Evolutionary conservation across 2,888 invertebrate species (phyloP), one percentile per base, ranked within the genome.

Genomic region (Harpalus rubripes): DNA sequence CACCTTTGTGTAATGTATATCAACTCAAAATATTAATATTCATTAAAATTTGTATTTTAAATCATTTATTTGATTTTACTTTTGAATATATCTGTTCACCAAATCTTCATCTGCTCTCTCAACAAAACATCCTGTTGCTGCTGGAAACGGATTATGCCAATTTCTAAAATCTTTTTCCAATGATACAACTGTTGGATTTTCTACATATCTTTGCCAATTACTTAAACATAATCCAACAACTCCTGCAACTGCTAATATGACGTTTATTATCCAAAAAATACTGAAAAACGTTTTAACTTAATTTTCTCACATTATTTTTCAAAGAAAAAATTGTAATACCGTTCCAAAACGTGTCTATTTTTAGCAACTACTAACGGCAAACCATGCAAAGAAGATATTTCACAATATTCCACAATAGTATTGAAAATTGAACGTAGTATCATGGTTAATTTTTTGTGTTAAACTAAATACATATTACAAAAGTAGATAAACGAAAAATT

Each of bases 151-250:
- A 88, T 93, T 93, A 78, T 91, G 90, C 94, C 94, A 95, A 58
- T 93, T 92, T 65, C 94, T 89, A 89, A 92, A 94, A 90, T 94
- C 93, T 86, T 94, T 94, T 87, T 94, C 93, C 86, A 94, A 88
- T 0, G 94, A 93, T 7, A 94, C 93, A 5, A 95, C 94, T 0
- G 94, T 94, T 0, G 94, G 94, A 88, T 92, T 94, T 65, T 93
- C 93, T 65, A 91, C 91, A 90, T 92, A 95, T 1, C 94, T 89
- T 86, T 91, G 92, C 91, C 92, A 92, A 87, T 94, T 94, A 0
- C 93, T 92, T 7, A 92, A 87, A 0, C 93, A 92, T 0, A 94
- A 89, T 65, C 90, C 89, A 5, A 92, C 87, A 0, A 92, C 92
- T 0, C 92, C 92, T 89, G 91, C 91, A 1, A 91, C 89, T 0